These are phyloP conservation scores for Cygnus buccinator DNA, from an alignment of 2,113 vertebrate genomes.

Conservation along the genomic window DNA sequence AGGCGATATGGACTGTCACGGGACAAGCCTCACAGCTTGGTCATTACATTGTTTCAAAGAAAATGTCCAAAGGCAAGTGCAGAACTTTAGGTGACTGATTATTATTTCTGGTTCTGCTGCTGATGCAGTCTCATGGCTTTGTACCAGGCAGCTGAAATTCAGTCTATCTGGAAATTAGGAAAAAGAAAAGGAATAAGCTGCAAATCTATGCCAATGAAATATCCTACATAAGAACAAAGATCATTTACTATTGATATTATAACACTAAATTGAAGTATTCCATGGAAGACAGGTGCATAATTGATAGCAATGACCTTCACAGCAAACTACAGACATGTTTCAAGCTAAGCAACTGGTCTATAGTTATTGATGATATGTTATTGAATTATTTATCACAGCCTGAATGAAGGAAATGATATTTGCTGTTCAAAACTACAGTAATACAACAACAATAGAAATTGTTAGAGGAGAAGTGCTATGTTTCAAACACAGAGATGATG, in stretches of 20 bases:
- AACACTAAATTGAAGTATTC: constrained; percentile 41
- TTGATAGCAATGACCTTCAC: constrained; percentile 70
- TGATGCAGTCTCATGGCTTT: constrained; percentile 4
- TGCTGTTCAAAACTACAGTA: constrained; percentile 63
- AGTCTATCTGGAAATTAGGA: background rate
- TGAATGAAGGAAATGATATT: constrained; percentile 73
- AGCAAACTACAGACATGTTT: constrained; percentile 68
- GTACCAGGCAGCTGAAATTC: background rate
- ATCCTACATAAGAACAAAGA: background rate
- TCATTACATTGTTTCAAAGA: background rate
- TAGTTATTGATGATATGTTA: constrained; percentile 79
- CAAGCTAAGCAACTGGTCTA: constrained; percentile 77
- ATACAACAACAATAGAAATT: constrained; percentile 26
- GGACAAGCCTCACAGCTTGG: background rate
- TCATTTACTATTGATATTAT: constrained; percentile 33
- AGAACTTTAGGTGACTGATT: constrained; percentile 26
- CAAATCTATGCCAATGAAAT: background rate
- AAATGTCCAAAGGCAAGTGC: constrained; percentile 28
- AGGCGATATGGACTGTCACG: rapidly evolving
- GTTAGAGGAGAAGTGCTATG: background rate
- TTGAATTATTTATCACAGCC: constrained; percentile 81
- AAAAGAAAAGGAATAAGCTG: background rate
- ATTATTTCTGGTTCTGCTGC: constrained; percentile 2
- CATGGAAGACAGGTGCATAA: constrained; percentile 64
- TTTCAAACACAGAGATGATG: background rate